Conservation (phyloP, 2,888 invertebrate species). For the Epistrophella euchroma region DNA sequence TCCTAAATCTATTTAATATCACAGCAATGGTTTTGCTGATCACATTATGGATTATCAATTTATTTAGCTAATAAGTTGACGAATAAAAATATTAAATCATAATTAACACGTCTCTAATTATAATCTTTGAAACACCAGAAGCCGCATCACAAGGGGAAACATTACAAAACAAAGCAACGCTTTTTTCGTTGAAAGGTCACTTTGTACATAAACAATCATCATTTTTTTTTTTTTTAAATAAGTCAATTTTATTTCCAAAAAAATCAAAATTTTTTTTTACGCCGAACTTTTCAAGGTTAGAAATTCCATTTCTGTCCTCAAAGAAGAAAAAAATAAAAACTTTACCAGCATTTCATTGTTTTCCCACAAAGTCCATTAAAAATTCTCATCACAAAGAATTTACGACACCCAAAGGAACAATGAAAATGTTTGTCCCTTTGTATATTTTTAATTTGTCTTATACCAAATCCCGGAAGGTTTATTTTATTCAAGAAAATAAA, state of each 20-base stretch:
- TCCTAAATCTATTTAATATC: no score
- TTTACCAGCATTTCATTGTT: neutral
- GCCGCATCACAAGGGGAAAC: no score
- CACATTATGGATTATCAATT: no score
- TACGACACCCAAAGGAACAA: conserved; percentile 47
- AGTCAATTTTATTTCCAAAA: neutral
- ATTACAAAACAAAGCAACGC: no score
- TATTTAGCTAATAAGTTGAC: no score
- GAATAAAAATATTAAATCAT: no score
- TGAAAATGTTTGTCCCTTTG: neutral
- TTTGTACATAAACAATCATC: neutral
- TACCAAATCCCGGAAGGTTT: conserved; percentile 36
- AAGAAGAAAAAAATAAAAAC: neutral
- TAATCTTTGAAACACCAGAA: no score
- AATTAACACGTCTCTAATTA: no score
- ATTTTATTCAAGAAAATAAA: conserved; percentile 5
- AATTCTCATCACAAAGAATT: conserved; percentile 39
- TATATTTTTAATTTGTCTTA: conserved; percentile 24
- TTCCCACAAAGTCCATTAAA: conserved; percentile 39
- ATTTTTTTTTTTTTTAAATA: no score
- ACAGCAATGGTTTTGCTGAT: no score
- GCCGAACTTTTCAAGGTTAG: neutral
- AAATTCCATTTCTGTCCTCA: neutral
- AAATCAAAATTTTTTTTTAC: neutral
- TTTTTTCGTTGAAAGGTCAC: no score